phyloP scores from a whole-genome alignment of 2,888 invertebrate genomes.

The Spilosoma lubricipeda region DNA sequence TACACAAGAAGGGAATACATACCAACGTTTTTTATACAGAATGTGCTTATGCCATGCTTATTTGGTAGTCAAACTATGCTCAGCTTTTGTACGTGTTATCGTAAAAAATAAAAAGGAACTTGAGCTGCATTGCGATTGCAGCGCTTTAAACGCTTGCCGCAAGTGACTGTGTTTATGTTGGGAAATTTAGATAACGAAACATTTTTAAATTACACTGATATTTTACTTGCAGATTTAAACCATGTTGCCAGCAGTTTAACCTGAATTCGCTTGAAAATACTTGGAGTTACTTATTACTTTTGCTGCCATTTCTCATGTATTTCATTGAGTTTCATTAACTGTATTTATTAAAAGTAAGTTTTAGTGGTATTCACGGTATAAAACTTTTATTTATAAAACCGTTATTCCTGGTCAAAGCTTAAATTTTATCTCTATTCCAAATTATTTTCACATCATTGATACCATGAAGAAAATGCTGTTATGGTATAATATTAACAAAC shows the following conservation, averaged over 20 bases:
- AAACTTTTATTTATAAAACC: too few species aligned
- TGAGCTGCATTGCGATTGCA: conserved; percentile 14
- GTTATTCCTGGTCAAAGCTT: too few species aligned
- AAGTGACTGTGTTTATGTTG: background rate
- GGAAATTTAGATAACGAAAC: background rate
- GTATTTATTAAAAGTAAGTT: too few species aligned
- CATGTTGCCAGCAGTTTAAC: background rate
- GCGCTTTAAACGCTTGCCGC: background rate
- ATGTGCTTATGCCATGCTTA: conserved; percentile 8
- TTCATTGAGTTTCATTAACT: background rate
- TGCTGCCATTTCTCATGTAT: background rate
- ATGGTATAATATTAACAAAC: too few species aligned
- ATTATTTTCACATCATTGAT: too few species aligned
- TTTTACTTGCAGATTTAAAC: background rate
- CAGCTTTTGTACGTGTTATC: conserved; percentile 17
- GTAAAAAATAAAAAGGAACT: conserved; percentile 10
- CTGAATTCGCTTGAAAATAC: background rate
- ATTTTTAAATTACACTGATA: background rate
- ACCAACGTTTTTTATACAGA: conserved; percentile 9
- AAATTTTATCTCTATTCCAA: too few species aligned
- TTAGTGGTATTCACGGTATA: too few species aligned
- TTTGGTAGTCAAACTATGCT: conserved; percentile 18
- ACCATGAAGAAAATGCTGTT: too few species aligned
- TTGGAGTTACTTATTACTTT: background rate
- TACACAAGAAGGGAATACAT: background rate